These are phyloP conservation scores for Labroides dimidiatus DNA, from an alignment of 2,797 vertebrate species.

Conservation along the genomic window DNA sequence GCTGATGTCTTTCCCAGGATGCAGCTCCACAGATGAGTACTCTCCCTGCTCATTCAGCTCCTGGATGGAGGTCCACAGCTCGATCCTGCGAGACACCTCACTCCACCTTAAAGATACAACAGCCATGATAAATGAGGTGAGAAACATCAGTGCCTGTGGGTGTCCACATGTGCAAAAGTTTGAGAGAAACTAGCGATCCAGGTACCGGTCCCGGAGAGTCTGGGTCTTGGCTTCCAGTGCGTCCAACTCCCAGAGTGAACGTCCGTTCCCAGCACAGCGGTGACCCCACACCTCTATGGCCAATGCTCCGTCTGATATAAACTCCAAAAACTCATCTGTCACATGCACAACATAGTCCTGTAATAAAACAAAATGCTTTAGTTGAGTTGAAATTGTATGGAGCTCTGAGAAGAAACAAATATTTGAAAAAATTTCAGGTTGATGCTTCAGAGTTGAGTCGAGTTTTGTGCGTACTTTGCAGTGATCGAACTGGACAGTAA, in stretches of 20 bases:
- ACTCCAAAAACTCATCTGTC: conserved; percentile 97
- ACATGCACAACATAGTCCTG: conserved; percentile 94
- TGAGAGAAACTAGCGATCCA: not conserved
- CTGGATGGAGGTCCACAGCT: conserved; percentile 94
- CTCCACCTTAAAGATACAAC: conserved; percentile 88
- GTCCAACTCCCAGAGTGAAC: conserved; percentile 91
- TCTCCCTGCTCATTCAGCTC: conserved; percentile 97
- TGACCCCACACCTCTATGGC: conserved; percentile 99
- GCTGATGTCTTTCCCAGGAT: conserved; percentile 93
- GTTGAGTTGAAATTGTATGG: not conserved
- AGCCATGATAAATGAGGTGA: conserved; percentile 16
- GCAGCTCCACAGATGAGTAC: conserved; percentile 93
- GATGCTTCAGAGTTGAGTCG: not conserved
- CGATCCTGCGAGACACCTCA: conserved; percentile 94
- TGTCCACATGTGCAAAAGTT: not conserved
- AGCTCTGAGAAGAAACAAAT: not conserved
- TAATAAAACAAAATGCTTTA: conserved; percentile 26
- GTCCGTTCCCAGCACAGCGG: conserved; percentile 92
- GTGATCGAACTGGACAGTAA: conserved; percentile 93
- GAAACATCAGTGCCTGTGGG: conserved; percentile 4
- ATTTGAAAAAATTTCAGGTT: not conserved
- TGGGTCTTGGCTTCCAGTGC: conserved; percentile 94
- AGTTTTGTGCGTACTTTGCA: conserved; percentile 85
- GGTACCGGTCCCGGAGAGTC: conserved; percentile 93
- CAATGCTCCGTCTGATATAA: conserved; percentile 95